phyloP scores from a whole-genome alignment of 1,140 invertebrate species.

The Uloborus diversus region DNA sequence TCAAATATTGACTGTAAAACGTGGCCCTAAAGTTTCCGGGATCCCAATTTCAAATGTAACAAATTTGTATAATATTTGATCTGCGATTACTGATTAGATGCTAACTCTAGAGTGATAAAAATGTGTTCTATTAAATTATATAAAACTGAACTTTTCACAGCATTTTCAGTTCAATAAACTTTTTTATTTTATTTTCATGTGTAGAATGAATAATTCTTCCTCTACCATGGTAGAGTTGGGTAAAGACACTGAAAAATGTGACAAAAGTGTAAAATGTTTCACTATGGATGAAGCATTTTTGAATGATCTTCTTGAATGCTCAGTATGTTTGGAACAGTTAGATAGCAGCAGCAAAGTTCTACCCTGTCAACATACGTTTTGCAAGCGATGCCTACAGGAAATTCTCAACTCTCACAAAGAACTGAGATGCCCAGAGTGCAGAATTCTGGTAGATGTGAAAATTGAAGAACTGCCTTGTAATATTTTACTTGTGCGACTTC shows the following conservation, averaged over 20 bases:
- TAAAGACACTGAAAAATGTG: conserved; percentile 47
- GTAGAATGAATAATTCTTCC: conserved; percentile 20
- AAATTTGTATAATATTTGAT: too few species aligned
- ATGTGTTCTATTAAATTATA: too few species aligned
- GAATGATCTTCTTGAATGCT: conserved; percentile 92
- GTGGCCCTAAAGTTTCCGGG: too few species aligned
- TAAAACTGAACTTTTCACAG: too few species aligned
- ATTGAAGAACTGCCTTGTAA: conserved; percentile 91
- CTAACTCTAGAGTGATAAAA: too few species aligned
- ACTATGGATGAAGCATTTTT: conserved; percentile 64
- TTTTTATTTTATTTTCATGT: conserved; percentile 11
- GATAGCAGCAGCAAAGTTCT: conserved; percentile 92
- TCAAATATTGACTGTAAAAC: too few species aligned
- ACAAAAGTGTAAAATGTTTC: conserved; percentile 38
- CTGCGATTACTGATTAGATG: too few species aligned
- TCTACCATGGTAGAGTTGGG: conserved; percentile 38
- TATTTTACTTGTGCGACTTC: conserved; percentile 89
- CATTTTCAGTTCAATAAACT: too few species aligned
- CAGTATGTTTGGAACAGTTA: conserved; percentile 89
- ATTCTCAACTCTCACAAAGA: conserved; percentile 87
- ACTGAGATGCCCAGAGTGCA: conserved; percentile 91
- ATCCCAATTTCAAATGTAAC: too few species aligned
- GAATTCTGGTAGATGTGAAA: conserved; percentile 82
- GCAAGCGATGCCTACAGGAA: conserved; percentile 91
- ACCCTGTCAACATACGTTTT: conserved; percentile 96